Conservation (phyloP, 1,140 invertebrate species). For the Mamestra configurata region DNA sequence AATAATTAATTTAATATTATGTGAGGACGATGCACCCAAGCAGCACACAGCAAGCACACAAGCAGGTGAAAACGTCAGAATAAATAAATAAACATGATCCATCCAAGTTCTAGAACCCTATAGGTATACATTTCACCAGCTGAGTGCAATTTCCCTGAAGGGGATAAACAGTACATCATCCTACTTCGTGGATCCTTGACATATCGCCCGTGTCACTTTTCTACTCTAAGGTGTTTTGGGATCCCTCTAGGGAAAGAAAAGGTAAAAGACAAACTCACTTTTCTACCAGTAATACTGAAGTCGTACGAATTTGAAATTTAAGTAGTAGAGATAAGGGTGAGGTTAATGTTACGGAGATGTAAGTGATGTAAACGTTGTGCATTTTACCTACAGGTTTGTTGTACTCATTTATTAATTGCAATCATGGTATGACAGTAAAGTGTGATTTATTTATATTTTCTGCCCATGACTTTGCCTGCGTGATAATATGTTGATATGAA, state of each 20-base stretch:
- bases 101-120: slow-evolving; percentile 9
- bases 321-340: background rate
- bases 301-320: background rate
- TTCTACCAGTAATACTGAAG: background rate
- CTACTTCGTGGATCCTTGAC: background rate
- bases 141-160: slow-evolving; percentile 35
- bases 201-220: slow-evolving; percentile 24
- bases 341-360: background rate
- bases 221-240: slow-evolving; percentile 24
- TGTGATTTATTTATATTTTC: background rate
- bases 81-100: background rate
- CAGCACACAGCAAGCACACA: too few species aligned
- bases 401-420: slow-evolving; percentile 28
- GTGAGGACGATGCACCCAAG: too few species aligned
- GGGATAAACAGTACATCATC: slow-evolving; percentile 13
- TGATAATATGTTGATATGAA: too few species aligned
- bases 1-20: too few species aligned
- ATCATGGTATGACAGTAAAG: background rate
- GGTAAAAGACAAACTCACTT: background rate
- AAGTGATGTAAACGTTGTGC: background rate
- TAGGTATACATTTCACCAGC: slow-evolving; percentile 7
- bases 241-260: slow-evolving; percentile 22
- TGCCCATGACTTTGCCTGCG: too few species aligned
- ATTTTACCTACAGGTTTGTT: background rate
- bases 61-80: too few species aligned